Conservation (phyloP, 2,797 vertebrate genomes). For the Lagorchestes hirsutus region DNA sequence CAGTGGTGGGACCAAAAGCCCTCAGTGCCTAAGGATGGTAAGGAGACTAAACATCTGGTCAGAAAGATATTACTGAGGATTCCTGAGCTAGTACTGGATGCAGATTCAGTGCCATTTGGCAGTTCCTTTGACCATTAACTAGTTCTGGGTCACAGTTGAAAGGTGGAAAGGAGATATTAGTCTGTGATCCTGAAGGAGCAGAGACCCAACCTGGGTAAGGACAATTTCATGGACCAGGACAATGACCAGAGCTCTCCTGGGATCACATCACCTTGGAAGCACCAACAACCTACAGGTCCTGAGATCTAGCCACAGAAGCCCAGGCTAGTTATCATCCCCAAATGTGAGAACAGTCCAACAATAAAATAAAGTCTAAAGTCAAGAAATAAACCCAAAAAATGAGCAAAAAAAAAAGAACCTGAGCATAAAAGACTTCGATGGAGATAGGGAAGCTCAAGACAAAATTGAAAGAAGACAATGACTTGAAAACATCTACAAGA, state of each 20-base stretch:
- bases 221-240: no score
- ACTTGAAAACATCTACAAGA: background rate
- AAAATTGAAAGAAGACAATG: background rate
- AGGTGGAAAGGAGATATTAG: background rate
- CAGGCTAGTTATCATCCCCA: background rate
- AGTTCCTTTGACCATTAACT: background rate
- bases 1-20: background rate
- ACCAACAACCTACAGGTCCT: background rate
- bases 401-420: background rate
- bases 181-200: background rate
- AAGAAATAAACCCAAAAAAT: background rate
- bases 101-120: background rate
- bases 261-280: background rate
- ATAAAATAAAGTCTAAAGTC: background rate
- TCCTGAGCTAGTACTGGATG: background rate
- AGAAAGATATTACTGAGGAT: background rate
- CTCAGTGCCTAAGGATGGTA: background rate
- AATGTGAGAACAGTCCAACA: background rate
- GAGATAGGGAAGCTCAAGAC: background rate
- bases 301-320: background rate
- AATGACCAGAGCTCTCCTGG: background rate
- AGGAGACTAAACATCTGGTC: background rate
- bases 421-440: background rate
- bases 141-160: background rate
- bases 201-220: no score